Base-by-base conservation (phyloP, 2,113 vertebrate species). In the Phocoena sinus region DNA sequence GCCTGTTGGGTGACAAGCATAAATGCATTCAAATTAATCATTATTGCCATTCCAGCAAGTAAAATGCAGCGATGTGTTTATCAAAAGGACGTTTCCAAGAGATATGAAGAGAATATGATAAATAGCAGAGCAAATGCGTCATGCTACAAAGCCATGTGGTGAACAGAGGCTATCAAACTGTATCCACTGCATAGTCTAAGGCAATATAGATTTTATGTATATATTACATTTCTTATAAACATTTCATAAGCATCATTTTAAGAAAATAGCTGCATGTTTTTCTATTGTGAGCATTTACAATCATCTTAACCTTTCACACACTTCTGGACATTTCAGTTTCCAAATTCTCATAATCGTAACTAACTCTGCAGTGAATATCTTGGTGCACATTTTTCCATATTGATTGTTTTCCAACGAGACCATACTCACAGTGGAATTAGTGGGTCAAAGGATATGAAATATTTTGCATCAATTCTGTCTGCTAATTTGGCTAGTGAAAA, bases 21-120 rank as follows among this genome's bases (percentile, higher is more conserved):
- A 97, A 96, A 96, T 63, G 31, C 79, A 92, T 88, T 56, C 70
- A 95, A 95, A 96, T 97, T 94, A 95, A 96, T 98, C 89, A 84
- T 92, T 94, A 96, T 95, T 97, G 76, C 95, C 70, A 88, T 96
- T 93, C 90, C 74, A 92, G 26, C 36, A 96, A 94, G 76, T 65
- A 81, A 94, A 84, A 96, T 62, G n/a, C 26, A 92, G 80, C 60
- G 74, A 18, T 74, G 33, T 95, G 65, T 82, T 95, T 95, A 56
- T 80, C 50, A 85, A 88, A 96, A 88, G 47, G 18, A 79, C 23
- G 21, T 8, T 81, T 92, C 65, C 26, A 90, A 95, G 93, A 88
- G 63, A 83, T 56, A 38, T 11, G n/a, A 38, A 84, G 68, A 90
- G 41, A 89, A 28, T 25, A 41, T n/a, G 68, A 76, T 81, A 73